Conservation (phyloP, 1,140 invertebrate species). For the Drosophila lowei region DNA sequence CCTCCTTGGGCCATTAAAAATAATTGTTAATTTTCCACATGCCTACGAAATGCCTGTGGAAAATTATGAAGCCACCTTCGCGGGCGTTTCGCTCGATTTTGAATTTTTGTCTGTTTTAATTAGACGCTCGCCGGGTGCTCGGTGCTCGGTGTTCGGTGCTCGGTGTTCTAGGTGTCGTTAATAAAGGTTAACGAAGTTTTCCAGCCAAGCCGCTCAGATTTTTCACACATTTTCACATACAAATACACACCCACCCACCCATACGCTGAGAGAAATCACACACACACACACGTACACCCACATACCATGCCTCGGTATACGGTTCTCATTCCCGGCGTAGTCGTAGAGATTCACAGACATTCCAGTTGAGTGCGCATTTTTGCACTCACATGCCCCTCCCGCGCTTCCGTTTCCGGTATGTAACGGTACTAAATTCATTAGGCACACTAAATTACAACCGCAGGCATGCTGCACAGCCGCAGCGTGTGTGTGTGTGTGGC, state of each 20-base stretch:
- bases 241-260: slow-evolving; percentile 2
- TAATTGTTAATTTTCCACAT: slow-evolving; percentile 70
- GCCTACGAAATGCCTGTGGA: slow-evolving; percentile 3
- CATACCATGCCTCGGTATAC: not conserved
- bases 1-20: slow-evolving; percentile 73
- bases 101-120: slow-evolving; percentile 70
- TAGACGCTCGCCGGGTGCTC: slow-evolving; percentile 40
- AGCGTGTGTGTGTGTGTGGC: slow-evolving; percentile 7
- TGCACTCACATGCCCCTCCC: slow-evolving; percentile 69
- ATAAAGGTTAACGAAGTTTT: slow-evolving; percentile 79
- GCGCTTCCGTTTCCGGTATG: slow-evolving; percentile 57
- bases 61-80: slow-evolving; percentile 59
- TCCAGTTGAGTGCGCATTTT: slow-evolving; percentile 74
- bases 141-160: not conserved
- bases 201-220: slow-evolving; percentile 61
- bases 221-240: slow-evolving; percentile 66
- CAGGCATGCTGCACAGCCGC: slow-evolving; percentile 27
- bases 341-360: slow-evolving; percentile 46
- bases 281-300: not conserved
- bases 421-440: slow-evolving; percentile 81
- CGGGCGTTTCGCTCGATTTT: slow-evolving; percentile 36
- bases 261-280: slow-evolving; percentile 3
- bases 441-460: slow-evolving; percentile 81
- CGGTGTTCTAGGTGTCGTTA: slow-evolving; percentile 45
- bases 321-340: no score